A percentile compares a stretch with the other conserved stretches of the same genome.
Conservation (phyloP, 2,113 vertebrate species). For the Pelobates fuscus region DNA sequence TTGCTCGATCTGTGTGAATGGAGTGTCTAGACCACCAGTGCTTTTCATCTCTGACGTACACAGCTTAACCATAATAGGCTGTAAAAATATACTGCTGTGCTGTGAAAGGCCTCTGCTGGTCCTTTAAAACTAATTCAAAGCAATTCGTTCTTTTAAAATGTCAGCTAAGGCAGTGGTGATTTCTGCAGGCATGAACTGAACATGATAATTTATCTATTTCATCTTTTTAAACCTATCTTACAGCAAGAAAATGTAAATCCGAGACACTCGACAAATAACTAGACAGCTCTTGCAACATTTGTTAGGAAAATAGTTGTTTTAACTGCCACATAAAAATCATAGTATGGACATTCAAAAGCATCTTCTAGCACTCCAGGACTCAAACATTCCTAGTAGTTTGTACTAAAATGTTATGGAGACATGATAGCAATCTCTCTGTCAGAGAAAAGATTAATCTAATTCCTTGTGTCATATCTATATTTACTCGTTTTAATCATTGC, state of each 20-base stretch:
- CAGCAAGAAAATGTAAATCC: slow-evolving; percentile 26
- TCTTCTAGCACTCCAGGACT: background rate
- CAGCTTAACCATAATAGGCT: too few species aligned
- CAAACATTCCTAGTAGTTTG: background rate
- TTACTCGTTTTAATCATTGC: too few species aligned
- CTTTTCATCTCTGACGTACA: too few species aligned
- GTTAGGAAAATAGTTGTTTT: slow-evolving; percentile 6
- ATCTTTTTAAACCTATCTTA: slow-evolving; percentile 6
- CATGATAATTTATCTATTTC: background rate
- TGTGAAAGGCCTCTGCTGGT: too few species aligned
- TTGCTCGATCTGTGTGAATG: too few species aligned
- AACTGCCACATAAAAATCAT: background rate
- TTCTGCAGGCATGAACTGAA: background rate
- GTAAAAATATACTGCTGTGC: too few species aligned
- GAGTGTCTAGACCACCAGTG: too few species aligned
- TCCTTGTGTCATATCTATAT: too few species aligned
- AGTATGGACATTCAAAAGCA: background rate
- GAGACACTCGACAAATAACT: background rate
- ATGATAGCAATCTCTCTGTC: background rate
- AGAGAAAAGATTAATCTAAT: too few species aligned
- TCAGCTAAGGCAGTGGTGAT: background rate
- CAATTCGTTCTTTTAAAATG: background rate
- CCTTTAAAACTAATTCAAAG: too few species aligned
- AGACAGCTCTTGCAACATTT: slow-evolving; percentile 11
- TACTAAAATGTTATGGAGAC: background rate